A percentile compares a stretch with the other conserved stretches of the same genome.
Conservation (phyloP, 2,113 vertebrate genomes). For the Chascanopsetta lugubris region DNA sequence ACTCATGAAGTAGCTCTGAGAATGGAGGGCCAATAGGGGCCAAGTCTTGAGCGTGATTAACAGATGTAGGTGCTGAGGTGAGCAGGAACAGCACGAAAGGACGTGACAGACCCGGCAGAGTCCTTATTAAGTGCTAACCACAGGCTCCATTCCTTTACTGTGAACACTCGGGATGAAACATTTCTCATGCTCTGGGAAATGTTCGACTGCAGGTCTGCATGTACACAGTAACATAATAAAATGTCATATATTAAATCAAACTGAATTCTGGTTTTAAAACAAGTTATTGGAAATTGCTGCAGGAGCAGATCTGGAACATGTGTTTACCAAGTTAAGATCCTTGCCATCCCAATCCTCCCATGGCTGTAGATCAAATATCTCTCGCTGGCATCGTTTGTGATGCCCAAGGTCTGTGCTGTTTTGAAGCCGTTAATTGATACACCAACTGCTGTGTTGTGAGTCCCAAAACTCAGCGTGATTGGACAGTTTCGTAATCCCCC, state of each 20-base stretch:
- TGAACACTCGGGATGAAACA: slow-evolving; percentile 15
- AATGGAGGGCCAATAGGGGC: slow-evolving; percentile 10
- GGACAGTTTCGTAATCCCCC: slow-evolving; percentile 18
- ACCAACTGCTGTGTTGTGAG: slow-evolving; percentile 55
- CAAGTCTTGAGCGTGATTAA: slow-evolving; percentile 18
- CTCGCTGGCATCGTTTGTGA: slow-evolving; percentile 41
- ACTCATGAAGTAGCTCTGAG: slow-evolving; percentile 7
- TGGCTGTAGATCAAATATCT: slow-evolving; percentile 70
- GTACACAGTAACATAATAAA: neutral
- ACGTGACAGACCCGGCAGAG: slow-evolving; percentile 32
- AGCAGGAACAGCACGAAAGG: slow-evolving; percentile 9
- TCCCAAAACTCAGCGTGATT: slow-evolving; percentile 33
- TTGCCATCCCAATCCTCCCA: slow-evolving; percentile 37
- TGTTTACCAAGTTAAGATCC: slow-evolving; percentile 42
- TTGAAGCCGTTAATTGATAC: slow-evolving; percentile 69
- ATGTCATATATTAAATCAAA: slow-evolving; percentile 10
- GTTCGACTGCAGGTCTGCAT: neutral
- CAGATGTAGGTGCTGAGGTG: slow-evolving; percentile 47
- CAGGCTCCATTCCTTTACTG: slow-evolving; percentile 15
- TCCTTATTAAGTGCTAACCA: slow-evolving; percentile 44
- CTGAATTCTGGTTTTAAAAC: slow-evolving; percentile 9
- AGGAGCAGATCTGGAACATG: slow-evolving; percentile 1
- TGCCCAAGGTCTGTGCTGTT: slow-evolving; percentile 50
- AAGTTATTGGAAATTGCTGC: slow-evolving; percentile 2
- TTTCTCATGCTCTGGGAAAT: slow-evolving; percentile 1